phyloP scores from a whole-genome alignment of 1,140 invertebrate genomes.

The Helicoverpa armigera region DNA sequence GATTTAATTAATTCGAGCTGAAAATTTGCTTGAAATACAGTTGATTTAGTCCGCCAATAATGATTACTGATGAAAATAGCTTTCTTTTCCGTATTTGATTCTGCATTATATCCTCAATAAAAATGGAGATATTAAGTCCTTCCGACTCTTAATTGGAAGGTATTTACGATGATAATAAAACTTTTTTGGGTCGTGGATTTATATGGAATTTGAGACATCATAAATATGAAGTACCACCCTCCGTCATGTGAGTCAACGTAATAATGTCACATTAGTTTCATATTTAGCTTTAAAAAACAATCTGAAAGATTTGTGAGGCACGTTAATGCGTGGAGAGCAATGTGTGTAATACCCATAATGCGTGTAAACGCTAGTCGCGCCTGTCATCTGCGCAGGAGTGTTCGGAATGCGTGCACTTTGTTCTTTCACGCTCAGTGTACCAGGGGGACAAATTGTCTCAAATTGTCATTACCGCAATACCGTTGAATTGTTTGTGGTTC shows the following conservation, averaged over 20 bases:
- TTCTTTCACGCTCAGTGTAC: constrained; percentile 37
- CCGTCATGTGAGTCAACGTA: neutral
- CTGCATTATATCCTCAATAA: neutral
- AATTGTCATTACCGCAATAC: constrained; percentile 50
- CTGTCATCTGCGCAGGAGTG: constrained; percentile 10
- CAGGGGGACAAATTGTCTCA: constrained; percentile 50
- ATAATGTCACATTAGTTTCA: constrained; percentile 27
- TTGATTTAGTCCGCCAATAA: neutral
- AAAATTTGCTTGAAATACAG: neutral
- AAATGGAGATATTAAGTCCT: neutral
- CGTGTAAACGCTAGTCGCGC: constrained; percentile 15
- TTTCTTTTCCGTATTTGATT: neutral
- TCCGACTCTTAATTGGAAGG: neutral
- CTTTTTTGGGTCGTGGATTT: neutral
- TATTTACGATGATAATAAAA: constrained; percentile 23
- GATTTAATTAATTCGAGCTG: neutral
- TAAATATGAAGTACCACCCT: neutral
- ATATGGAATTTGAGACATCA: neutral
- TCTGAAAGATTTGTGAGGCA: constrained; percentile 17
- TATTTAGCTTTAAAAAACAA: constrained; percentile 3
- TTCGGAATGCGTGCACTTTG: constrained; percentile 35
- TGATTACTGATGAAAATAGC: neutral
- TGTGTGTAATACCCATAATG: constrained; percentile 21
- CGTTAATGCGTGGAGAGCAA: constrained; percentile 25
- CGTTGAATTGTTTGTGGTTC: constrained; percentile 67